phyloP scores from a whole-genome alignment of 1,140 invertebrate genomes.

The Drosophila ohnishii region DNA sequence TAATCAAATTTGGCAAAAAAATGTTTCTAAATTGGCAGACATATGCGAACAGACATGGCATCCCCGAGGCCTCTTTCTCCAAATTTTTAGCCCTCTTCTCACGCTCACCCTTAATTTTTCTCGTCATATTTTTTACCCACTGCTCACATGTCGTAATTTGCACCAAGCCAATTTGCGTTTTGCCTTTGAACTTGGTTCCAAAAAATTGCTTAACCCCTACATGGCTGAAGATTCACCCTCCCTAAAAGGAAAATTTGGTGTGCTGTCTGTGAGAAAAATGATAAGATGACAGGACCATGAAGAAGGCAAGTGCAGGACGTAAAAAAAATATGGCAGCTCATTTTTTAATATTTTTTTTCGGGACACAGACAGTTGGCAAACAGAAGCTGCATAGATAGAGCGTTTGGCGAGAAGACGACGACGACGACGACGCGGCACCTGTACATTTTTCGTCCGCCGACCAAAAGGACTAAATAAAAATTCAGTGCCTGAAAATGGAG shows the following conservation, averaged over 20 bases:
- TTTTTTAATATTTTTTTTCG: conserved; percentile 69
- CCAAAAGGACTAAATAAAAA: conserved; percentile 57
- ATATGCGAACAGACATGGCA: conserved; percentile 40
- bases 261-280: conserved; percentile 73
- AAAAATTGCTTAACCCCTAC: conserved; percentile 64
- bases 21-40: conserved; percentile 78
- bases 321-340: conserved; percentile 69
- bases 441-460: conserved; percentile 42
- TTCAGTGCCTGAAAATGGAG: conserved; percentile 29
- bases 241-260: conserved; percentile 10
- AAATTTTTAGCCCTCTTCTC: neutral
- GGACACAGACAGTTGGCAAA: conserved; percentile 72
- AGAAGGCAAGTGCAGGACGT: conserved; percentile 51
- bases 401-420: conserved; percentile 14
- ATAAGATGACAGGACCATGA: conserved; percentile 75
- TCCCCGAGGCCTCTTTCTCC: conserved; percentile 28
- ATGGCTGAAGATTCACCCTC: conserved; percentile 24
- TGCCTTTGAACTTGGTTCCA: conserved; percentile 76
- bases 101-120: conserved; percentile 2
- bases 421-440: conserved; percentile 42
- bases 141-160: conserved; percentile 73
- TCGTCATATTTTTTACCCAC: neutral
- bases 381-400: conserved; percentile 49
- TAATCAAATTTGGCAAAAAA: conserved; percentile 77
- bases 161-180: conserved; percentile 69